Conservation (phyloP, 2,797 vertebrate species). For the Nannoperca obscura region DNA sequence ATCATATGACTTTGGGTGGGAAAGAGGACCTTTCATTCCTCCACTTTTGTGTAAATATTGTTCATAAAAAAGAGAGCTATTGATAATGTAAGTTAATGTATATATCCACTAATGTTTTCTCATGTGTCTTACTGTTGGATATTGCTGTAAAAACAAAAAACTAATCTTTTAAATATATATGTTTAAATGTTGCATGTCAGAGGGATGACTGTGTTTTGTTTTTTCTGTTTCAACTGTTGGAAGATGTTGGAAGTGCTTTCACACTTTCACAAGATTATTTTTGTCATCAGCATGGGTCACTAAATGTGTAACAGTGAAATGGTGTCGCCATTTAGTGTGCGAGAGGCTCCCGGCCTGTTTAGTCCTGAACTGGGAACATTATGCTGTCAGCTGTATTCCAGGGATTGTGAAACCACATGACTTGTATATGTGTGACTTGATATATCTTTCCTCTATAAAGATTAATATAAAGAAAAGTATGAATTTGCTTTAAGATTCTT, state of each 20-base stretch:
- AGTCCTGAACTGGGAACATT: conserved; percentile 48
- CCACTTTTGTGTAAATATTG: conserved; percentile 78
- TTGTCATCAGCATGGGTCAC: conserved; percentile 75
- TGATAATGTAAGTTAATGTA: conserved; percentile 86
- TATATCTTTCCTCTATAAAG: conserved; percentile 80
- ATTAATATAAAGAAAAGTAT: conserved; percentile 75
- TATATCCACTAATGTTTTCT: conserved; percentile 77
- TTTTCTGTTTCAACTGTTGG: conserved; percentile 41
- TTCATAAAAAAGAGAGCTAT: conserved; percentile 79
- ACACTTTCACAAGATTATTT: conserved; percentile 58
- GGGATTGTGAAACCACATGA: conserved; percentile 73
- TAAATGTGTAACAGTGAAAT: conserved; percentile 70
- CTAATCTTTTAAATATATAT: conserved; percentile 73
- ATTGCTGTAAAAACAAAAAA: conserved; percentile 71
- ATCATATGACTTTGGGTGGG: conserved; percentile 23
- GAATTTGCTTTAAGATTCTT: conserved; percentile 35
- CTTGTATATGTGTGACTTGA: conserved; percentile 75
- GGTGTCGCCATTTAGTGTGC: conserved; percentile 54
- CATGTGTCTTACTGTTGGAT: conserved; percentile 76
- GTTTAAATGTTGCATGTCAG: conserved; percentile 82
- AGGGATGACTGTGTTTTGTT: conserved; percentile 54
- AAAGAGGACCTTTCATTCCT: conserved; percentile 45
- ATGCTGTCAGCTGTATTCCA: conserved; percentile 51
- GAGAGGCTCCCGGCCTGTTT: conserved; percentile 48
- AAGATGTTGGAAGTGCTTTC: conserved; percentile 34